Base-by-base conservation (phyloP, 2,113 vertebrate species). In the Engystomops pustulosus region DNA sequence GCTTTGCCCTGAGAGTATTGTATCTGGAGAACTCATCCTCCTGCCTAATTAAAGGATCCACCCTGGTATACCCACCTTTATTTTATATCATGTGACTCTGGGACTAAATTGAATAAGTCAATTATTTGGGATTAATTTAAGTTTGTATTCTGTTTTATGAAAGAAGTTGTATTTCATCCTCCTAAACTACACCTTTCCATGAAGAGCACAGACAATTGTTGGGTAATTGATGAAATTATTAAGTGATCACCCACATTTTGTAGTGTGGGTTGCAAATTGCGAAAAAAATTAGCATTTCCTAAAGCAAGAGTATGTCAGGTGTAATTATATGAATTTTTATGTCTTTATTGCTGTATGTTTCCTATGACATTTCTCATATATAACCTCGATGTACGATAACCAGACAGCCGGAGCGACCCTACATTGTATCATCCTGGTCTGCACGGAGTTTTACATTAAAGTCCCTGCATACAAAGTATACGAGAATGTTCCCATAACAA, bases 1-100 rank as follows among this genome's bases (percentile, higher is more conserved):
- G 81, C 55, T 75, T 83, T 65, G 55, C 55, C 70, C 58, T 75
- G 70, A 83, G 81, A 65, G 49, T 41, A 82, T 72, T 82, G 47
- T 72, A 82, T 72, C 25, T 41, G 4, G 32, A 58, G 23, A 25
- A 58, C 69, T 71, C 47, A 81, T 23, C 47, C 45, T 71, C 27
- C 20, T 41, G 34, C 10, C 47, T 72, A 58, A 72, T 82, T 71
- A 47, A 38, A 6, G 36, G 34, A 41, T 38, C 47, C 67, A 58
- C 69, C 68, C 80, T 72, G 20, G 36, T 12, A 32, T 68, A 69
- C 44, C 65, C 62, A 49, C 79, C 79, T 69, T 34, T 15, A 15
- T 51, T 69, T 53, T 69, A 69, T 80, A 68, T 32, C 15, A 51
- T 23, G 62, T 69, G 45, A 80, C 34, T 80, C 20, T 9, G 20